phyloP scores from a whole-genome alignment of 2,113 vertebrate genomes.

The Charina bottae region DNA sequence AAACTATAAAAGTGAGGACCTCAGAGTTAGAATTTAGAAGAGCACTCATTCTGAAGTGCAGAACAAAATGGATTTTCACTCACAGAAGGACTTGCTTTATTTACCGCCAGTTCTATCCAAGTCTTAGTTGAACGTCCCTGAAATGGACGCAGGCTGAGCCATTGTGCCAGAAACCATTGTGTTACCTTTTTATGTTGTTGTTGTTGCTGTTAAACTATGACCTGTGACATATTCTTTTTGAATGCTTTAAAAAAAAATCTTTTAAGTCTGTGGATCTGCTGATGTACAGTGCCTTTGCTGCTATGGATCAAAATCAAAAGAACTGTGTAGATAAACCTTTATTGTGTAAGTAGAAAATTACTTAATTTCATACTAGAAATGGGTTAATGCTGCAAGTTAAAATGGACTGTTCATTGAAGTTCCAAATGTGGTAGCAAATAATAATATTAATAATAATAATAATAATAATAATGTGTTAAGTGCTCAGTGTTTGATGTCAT shows the following conservation, averaged over 20 bases:
- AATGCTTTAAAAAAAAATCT: conserved; percentile 77
- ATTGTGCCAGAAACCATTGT: conserved; percentile 80
- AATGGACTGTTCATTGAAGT: conserved; percentile 84
- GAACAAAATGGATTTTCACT: conserved; percentile 73
- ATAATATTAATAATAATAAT: conserved; percentile 55
- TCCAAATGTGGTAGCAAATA: conserved; percentile 85
- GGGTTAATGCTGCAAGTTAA: conserved; percentile 85
- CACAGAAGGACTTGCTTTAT: conserved; percentile 74
- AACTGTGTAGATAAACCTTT: conserved; percentile 86
- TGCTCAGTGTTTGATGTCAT: conserved; percentile 88
- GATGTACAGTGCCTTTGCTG: conserved; percentile 92
- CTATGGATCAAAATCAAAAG: conserved; percentile 89
- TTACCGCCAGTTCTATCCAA: conserved; percentile 75
- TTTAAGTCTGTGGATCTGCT: conserved; percentile 89
- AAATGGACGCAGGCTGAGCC: conserved; percentile 78
- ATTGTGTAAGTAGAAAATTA: conserved; percentile 85
- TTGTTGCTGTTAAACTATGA: conserved; percentile 84
- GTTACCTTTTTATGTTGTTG: conserved; percentile 82
- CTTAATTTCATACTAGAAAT: conserved; percentile 88
- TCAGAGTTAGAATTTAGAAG: conserved; percentile 69
- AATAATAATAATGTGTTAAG: conserved; percentile 79
- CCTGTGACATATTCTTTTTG: conserved; percentile 80
- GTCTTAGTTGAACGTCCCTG: conserved; percentile 76
- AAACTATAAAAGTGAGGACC: conserved; percentile 73
- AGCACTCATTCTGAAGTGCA: conserved; percentile 67